phyloP scores from a whole-genome alignment of 2,113 vertebrate species.

The Tichodroma muraria region DNA sequence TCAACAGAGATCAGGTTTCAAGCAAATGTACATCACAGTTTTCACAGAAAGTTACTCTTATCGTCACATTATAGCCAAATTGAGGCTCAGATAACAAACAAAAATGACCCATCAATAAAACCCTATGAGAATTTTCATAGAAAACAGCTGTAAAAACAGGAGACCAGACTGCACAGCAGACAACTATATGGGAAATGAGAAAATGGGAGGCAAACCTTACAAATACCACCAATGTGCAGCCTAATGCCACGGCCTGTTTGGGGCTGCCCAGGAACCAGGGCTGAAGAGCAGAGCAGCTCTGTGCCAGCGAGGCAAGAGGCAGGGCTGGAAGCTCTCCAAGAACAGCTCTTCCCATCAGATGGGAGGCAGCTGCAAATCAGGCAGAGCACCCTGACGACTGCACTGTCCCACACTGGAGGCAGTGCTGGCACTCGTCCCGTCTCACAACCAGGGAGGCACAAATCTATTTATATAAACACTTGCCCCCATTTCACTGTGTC shows the following conservation, averaged over 20 bases:
- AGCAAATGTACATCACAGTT: not conserved
- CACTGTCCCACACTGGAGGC: not conserved
- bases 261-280: not conserved
- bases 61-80: not conserved
- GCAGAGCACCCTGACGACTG: not conserved
- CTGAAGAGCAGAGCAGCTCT: not conserved
- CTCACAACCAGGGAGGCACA: not conserved
- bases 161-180: not conserved
- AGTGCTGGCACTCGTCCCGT: not conserved
- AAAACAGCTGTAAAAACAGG: constrained; percentile 42
- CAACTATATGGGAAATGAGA: not conserved
- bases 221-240: not conserved
- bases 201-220: not conserved
- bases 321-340: not conserved
- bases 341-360: not conserved
- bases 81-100: not conserved
- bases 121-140: constrained; percentile 22
- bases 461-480: constrained; percentile 8
- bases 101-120: constrained; percentile 17
- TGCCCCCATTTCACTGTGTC: constrained; percentile 2
- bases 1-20: not conserved
- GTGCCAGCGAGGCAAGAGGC: accelerated
- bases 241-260: not conserved
- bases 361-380: not conserved
- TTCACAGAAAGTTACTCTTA: not conserved